These are phyloP conservation scores for Agonopterix arenella DNA, from an alignment of 2,888 invertebrate species.

Conservation along the genomic window DNA sequence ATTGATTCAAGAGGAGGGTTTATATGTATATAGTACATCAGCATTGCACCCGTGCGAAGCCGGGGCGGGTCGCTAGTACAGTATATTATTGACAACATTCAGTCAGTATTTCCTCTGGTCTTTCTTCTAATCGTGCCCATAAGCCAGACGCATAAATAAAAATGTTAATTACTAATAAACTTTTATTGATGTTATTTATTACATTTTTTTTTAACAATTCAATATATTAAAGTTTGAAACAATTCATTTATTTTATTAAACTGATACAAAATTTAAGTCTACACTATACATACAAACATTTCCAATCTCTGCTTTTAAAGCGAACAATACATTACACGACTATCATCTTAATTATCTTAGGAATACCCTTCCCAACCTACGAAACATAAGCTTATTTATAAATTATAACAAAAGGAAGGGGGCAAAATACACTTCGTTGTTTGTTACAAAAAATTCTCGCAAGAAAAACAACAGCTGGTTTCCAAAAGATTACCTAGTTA, in stretches of 20 bases:
- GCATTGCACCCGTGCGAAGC: no score
- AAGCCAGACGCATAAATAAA: neutral
- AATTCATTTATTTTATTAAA: slow-evolving; percentile 4
- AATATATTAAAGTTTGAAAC: slow-evolving; percentile 17
- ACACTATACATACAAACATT: neutral
- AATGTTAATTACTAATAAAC: neutral
- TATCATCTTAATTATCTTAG: slow-evolving; percentile 10
- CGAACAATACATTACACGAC: slow-evolving; percentile 3
- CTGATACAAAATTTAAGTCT: slow-evolving; percentile 4
- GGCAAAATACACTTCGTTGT: slow-evolving; percentile 5
- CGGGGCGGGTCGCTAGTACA: no score
- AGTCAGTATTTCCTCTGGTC: no score
- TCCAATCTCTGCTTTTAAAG: slow-evolving; percentile 13
- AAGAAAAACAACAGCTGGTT: neutral
- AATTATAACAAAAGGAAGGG: slow-evolving; percentile 3
- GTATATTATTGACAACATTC: no score
- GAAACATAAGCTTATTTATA: slow-evolving; percentile 6
- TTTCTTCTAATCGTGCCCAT: no score
- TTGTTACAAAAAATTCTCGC: slow-evolving; percentile 1
- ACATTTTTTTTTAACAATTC: slow-evolving; percentile 17
- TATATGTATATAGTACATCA: no score
- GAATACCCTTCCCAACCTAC: slow-evolving; percentile 21
- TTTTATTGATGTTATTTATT: slow-evolving; percentile 15
- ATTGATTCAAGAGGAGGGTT: no score
- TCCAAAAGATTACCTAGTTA: neutral